Evolutionary conservation across 2,888 invertebrate genomes (phyloP), one percentile per base, ranked within the genome.

Genomic region (Drosophila eohydei): DNA sequence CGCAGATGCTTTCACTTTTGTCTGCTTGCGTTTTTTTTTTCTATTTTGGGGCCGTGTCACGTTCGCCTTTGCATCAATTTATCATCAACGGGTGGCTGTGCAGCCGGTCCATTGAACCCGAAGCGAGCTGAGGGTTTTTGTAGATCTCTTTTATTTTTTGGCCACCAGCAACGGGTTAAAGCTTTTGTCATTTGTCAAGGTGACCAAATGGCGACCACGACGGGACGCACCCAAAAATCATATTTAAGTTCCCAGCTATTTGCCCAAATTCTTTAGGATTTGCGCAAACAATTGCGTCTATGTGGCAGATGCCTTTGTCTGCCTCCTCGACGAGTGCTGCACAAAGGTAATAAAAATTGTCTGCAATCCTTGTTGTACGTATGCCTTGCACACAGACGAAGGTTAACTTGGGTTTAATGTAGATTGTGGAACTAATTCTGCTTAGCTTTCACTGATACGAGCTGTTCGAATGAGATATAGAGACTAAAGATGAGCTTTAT

Each of bases 1-100:
- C 68, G 63, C 74, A 80, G 80, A 83, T 78, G 90, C 86, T 87
- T 87, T 87, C 86, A 88, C 86, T 87, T 87, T 91, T 89, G 48
- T 48, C 38, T 38, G 28, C 38, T 48, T n/a, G 2, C 30, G 7
- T 38, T 88, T 78, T 65, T 79, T 58, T 36, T 36, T 11, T 40
- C 11, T 21, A 36, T 61, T 90, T 89, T 76, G 64, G 87, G 84
- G 59, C 70, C 75, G 68, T 84, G 89, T 90, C 90, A 84, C 90
- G 91, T 91, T 90, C 58, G 74, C 72, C 74, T 54, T 67, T 72
- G 70, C 60, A 75, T 78, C 75, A 80, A 90, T 87, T 90, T 90
- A 88, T 90, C 90, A 86, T 85, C 86, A 54, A 85, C 71, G 81
- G 74, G 59, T 71, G 69, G 65, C 56, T 68, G 68, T 54, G 44